These are phyloP conservation scores for Zoroaster sp. DNA, from an alignment of 53 echinoderm and acorn worm species.

Conservation along the genomic window DNA sequence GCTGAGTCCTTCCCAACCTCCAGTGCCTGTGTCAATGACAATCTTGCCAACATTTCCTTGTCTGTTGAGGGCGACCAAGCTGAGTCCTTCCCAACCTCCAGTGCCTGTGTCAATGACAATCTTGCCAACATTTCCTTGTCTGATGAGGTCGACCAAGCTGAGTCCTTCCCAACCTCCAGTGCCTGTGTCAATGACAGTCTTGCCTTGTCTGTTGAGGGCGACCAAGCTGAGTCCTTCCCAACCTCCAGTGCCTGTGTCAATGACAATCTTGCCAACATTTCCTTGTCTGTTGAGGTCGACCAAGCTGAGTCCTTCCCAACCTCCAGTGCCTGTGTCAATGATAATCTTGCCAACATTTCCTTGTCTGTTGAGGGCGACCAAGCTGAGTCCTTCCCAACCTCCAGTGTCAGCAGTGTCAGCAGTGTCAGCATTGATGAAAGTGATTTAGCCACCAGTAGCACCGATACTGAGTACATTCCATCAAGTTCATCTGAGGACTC, in stretches of 20 bases:
- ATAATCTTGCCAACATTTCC: not conserved
- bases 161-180: not conserved
- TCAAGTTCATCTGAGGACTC: not conserved
- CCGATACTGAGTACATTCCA: not conserved
- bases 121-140: not conserved
- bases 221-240: not conserved
- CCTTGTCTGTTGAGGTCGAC: not conserved
- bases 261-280: not conserved
- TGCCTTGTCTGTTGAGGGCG: not conserved
- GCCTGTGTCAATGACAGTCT: not conserved
- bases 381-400: not conserved
- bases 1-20: not conserved
- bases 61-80: not conserved
- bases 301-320: not conserved
- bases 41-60: not conserved
- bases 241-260: not conserved
- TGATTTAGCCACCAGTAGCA: not conserved
- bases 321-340: not conserved
- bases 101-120: not conserved
- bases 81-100: not conserved
- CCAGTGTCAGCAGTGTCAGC: not conserved
- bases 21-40: not conserved
- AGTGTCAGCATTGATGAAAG: not conserved
- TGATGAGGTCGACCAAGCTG: not conserved
- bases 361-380: not conserved